phyloP scores from a whole-genome alignment of 1,140 invertebrate species.

The Heliconius hewitsoni region DNA sequence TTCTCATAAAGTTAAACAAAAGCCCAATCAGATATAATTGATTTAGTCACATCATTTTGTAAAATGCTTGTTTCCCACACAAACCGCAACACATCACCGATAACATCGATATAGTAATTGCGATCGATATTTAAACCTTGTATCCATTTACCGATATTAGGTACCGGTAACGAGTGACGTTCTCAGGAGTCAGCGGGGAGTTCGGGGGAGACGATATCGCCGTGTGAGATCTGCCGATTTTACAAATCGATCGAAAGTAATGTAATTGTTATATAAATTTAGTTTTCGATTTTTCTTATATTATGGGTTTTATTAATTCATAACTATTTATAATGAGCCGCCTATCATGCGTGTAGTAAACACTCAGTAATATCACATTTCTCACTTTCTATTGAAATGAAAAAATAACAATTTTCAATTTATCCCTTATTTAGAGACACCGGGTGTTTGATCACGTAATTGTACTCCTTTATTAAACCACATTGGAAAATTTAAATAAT shows the following conservation, averaged over 20 bases:
- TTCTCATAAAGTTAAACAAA: background rate
- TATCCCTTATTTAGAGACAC: too few relatives aligned
- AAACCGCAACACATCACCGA: constrained; percentile 57
- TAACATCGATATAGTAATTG: constrained; percentile 58
- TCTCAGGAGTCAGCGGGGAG: constrained; percentile 67
- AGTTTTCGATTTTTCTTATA: background rate
- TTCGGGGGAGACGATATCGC: constrained; percentile 63
- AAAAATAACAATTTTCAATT: too few relatives aligned
- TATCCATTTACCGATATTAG: constrained; percentile 50
- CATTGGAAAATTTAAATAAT: background rate
- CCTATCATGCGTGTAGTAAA: too few relatives aligned
- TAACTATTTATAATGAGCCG: too few relatives aligned
- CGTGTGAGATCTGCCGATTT: constrained; percentile 71
- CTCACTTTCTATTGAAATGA: too few relatives aligned
- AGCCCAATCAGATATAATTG: background rate
- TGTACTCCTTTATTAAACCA: background rate
- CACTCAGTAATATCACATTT: too few relatives aligned
- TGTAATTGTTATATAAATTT: background rate
- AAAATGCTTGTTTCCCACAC: constrained; percentile 51
- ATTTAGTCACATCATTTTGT: background rate
- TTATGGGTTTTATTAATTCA: too few relatives aligned
- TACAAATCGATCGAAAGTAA: constrained; percentile 47
- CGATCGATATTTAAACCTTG: constrained; percentile 55
- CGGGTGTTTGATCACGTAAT: background rate
- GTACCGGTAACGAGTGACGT: constrained; percentile 65